A percentile compares a stretch with the other conserved stretches of the same genome.
phyloP scores from a whole-genome alignment of 2,797 vertebrate genomes.

The Philypnodon macrostomus region DNA sequence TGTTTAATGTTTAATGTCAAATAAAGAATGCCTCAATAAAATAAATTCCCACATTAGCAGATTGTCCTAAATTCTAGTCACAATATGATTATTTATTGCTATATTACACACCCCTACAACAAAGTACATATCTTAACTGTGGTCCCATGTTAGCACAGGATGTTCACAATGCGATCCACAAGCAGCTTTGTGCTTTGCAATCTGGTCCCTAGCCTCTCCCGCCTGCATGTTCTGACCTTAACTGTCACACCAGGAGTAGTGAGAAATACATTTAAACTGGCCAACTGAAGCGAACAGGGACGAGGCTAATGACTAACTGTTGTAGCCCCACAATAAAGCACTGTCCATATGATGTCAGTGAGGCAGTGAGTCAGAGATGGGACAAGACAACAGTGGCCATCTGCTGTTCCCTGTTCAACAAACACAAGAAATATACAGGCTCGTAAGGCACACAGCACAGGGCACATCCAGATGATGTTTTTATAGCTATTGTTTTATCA shows the following conservation, averaged over 20 bases:
- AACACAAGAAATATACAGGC: conserved; percentile 12
- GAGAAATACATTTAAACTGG: conserved; percentile 16
- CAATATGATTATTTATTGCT: no score
- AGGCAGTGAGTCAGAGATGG: conserved; percentile 51
- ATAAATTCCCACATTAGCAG: no score
- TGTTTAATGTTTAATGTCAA: no score
- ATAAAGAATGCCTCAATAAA: no score
- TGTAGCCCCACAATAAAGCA: conserved; percentile 34
- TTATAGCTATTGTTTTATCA: conserved; percentile 3
- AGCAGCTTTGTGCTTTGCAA: conserved; percentile 3
- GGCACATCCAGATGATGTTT: background rate
- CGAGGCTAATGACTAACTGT: conserved; percentile 41
- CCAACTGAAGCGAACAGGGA: conserved; percentile 24
- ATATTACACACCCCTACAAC: no score
- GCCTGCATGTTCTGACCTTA: conserved; percentile 31
- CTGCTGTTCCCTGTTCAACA: conserved; percentile 32
- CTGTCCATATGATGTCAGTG: conserved; percentile 56
- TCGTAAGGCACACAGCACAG: background rate
- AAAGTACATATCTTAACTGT: no score
- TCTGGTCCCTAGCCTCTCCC: conserved; percentile 22
- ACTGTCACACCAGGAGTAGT: conserved; percentile 12
- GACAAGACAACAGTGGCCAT: conserved; percentile 40
- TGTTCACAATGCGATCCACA: conserved; percentile 8
- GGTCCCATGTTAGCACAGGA: no score
- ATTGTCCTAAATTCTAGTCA: no score